Conservation (phyloP, 1,140 invertebrate species). For the Rhysida immarginata region DNA sequence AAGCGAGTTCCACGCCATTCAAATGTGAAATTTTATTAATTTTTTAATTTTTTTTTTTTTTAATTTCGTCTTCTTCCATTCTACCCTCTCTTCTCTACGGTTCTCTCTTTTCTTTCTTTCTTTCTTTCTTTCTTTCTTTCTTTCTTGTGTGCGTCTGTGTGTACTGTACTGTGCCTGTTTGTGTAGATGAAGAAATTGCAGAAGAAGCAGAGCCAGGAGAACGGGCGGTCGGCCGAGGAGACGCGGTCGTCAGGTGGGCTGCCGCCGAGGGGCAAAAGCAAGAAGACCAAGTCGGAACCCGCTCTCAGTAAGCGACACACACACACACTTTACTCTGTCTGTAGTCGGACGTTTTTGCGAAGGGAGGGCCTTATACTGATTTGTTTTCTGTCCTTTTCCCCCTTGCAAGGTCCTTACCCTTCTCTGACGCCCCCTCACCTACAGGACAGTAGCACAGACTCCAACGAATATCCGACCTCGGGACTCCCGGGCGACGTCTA, state of each 20-base stretch:
- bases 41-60: too few relatives aligned
- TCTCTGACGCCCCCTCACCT: background rate
- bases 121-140: too few relatives aligned
- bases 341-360: background rate
- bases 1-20: too few relatives aligned
- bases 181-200: conserved; percentile 4
- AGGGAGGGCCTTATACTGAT: too few relatives aligned
- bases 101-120: too few relatives aligned
- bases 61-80: too few relatives aligned
- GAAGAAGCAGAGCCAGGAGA: conserved; percentile 6
- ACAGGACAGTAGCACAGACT: background rate
- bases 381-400: background rate
- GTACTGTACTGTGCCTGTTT: background rate
- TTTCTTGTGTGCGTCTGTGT: too few relatives aligned
- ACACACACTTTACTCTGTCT: background rate
- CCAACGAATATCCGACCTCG: background rate
- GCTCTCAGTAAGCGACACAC: conserved; percentile 28
- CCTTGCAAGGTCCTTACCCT: background rate
- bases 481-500: background rate
- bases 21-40: too few relatives aligned
- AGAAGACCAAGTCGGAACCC: conserved; percentile 61
- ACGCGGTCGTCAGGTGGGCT: background rate
- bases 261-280: background rate
- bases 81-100: too few relatives aligned
- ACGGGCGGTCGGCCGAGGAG: background rate